These are phyloP conservation scores for Epizoanthus illoricatus DNA, from an alignment of 92 coral and sea anemone species.

Conservation along the genomic window DNA sequence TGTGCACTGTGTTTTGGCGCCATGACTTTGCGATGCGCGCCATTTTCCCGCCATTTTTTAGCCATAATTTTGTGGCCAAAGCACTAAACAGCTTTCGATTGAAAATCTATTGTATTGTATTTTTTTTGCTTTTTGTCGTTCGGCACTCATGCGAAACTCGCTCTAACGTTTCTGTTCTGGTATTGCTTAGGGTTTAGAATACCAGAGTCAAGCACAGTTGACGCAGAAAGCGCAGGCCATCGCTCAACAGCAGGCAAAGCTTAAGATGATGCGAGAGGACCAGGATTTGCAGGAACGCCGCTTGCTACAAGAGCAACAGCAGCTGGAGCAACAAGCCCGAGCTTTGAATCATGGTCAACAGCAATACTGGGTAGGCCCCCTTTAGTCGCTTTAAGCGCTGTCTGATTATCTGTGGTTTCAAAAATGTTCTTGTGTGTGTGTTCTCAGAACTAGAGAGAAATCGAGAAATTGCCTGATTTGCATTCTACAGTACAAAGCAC, in stretches of 20 bases:
- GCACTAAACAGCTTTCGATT: too few relatives aligned
- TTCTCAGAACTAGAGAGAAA: too few relatives aligned
- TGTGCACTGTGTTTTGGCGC: too few relatives aligned
- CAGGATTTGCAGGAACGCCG: constrained; percentile 68
- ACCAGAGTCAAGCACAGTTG: constrained; percentile 28
- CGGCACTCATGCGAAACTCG: too few relatives aligned
- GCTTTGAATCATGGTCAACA: constrained; percentile 40
- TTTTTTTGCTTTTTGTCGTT: too few relatives aligned
- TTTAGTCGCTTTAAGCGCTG: background rate
- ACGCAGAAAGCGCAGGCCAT: constrained; percentile 67
- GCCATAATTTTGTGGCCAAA: too few relatives aligned
- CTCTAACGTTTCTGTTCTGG: background rate
- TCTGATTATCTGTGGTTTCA: background rate
- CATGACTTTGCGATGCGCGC: too few relatives aligned
- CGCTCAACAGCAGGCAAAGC: constrained; percentile 70
- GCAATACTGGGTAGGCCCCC: constrained; percentile 20
- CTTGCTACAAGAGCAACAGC: constrained; percentile 56
- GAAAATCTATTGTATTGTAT: background rate
- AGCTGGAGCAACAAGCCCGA: constrained; percentile 57
- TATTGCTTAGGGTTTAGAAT: constrained; percentile 10
- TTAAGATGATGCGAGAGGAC: constrained; percentile 61
- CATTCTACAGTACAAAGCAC: too few relatives aligned
- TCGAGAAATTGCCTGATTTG: too few relatives aligned
- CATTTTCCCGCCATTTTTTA: too few relatives aligned
- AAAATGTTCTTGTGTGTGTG: too few relatives aligned